Conservation (phyloP, 2,797 vertebrate genomes). For the Echiichthys vipera region DNA sequence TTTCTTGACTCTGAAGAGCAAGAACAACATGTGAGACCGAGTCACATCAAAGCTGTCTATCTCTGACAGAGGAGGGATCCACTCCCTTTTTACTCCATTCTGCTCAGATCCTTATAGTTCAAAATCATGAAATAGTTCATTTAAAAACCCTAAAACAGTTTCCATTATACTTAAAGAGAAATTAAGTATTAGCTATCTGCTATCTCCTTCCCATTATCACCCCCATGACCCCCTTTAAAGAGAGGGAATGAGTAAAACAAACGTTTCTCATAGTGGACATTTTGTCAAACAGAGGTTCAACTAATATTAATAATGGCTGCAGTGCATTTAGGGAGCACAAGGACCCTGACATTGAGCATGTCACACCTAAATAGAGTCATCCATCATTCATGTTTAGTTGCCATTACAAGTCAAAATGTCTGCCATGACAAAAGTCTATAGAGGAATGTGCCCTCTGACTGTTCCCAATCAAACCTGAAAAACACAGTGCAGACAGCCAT, state of each 20-base stretch:
- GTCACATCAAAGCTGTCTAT: neutral
- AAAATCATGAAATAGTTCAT: neutral
- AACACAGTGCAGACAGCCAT: slow-evolving; percentile 58
- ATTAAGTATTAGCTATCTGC: neutral
- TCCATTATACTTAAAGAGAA: neutral
- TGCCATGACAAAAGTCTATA: slow-evolving; percentile 52
- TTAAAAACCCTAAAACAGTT: neutral
- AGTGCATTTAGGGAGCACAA: slow-evolving; percentile 15
- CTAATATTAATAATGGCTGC: slow-evolving; percentile 24
- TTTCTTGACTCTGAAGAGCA: slow-evolving; percentile 89
- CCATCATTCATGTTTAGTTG: slow-evolving; percentile 10
- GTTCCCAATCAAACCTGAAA: slow-evolving; percentile 25
- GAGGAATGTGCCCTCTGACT: slow-evolving; percentile 59
- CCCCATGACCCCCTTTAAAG: neutral
- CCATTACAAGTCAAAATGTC: slow-evolving; percentile 53
- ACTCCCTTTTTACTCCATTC: slow-evolving; percentile 65
- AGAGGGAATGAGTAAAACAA: slow-evolving; percentile 57
- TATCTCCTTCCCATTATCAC: neutral
- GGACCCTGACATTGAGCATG: neutral
- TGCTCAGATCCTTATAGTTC: slow-evolving; percentile 6
- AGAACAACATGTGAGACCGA: slow-evolving; percentile 29
- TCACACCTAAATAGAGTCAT: slow-evolving; percentile 14
- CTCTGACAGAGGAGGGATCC: slow-evolving; percentile 55
- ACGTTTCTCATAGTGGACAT: slow-evolving; percentile 56
- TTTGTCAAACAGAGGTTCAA: slow-evolving; percentile 28